phyloP scores from a whole-genome alignment of 2,797 vertebrate species.

The Macropus fuliginosus region DNA sequence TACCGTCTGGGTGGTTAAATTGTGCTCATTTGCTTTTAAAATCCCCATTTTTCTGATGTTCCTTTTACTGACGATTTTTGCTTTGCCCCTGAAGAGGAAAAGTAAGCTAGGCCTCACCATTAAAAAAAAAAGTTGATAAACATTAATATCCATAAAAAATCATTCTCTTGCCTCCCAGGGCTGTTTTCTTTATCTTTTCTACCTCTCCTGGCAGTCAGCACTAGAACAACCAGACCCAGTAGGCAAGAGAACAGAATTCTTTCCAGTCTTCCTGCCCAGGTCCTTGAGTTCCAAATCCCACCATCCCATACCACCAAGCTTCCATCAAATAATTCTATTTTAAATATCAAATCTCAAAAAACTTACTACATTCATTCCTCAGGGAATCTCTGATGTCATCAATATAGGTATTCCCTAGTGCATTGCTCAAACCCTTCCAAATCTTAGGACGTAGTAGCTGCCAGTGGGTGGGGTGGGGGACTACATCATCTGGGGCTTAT shows the following conservation, averaged over 20 bases:
- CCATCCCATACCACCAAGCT: neutral
- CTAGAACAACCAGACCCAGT: neutral
- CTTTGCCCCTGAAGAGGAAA: conserved; percentile 20
- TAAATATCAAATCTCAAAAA: neutral
- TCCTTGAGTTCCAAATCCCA: neutral
- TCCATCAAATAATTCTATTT: neutral
- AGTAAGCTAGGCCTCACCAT: neutral
- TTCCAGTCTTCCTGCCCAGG: no score
- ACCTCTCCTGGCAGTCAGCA: neutral
- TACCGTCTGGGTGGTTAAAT: no score
- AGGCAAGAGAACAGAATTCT: neutral
- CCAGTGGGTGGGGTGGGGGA: no score
- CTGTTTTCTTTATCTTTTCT: neutral
- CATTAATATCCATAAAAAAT: conserved; percentile 22
- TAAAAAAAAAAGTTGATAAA: conserved; percentile 37
- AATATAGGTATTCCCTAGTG: neutral
- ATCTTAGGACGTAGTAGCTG: neutral
- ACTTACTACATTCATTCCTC: no score
- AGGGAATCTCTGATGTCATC: no score
- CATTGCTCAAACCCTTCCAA: neutral
- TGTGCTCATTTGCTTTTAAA: conserved; percentile 7
- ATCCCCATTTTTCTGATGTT: neutral
- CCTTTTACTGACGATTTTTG: conserved; percentile 20
- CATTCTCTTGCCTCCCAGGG: no score
- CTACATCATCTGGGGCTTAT: neutral